Base-by-base conservation (phyloP, 2,888 invertebrate genomes). In the Cheilosia vernalis region DNA sequence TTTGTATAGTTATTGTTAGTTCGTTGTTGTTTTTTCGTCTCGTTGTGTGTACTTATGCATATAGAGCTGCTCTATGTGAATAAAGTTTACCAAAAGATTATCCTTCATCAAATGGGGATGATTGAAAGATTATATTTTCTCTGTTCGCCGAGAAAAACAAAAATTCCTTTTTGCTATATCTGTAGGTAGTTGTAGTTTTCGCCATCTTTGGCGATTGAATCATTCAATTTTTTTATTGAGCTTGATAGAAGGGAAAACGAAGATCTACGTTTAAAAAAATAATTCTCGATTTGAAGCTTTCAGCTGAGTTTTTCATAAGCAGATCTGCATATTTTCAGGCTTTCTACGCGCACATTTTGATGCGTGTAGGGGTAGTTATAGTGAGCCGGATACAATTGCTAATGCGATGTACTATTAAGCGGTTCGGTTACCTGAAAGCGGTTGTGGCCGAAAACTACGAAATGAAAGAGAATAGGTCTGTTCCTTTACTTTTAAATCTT, bases 101-200 rank as follows among this genome's bases (percentile, higher is more conserved):
- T 85, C 85, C 86, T 77, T 86, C 86, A 86, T 86, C 86, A 86
- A 82, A 82, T 78, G 70, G 63, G 86, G 82, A 86, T 86, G 81
- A 86, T 86, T 77, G 82, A 78, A 82, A 77, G 86, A 86, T 86
- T 86, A 82, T 86, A 78, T 86, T 86, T 85, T 69, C 72, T 72
- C 73, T 44, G 61, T 83, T 51, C 70, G 10, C 4, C 60, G 51
- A 56, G 30, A 30, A 30, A 56, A 53, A 73, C 61, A 56, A 53
- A 73, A 67, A 56, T 44, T 13, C 19, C 44, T 77, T 40, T 69
- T 69, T 10, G 0, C 10, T 40, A 17, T 17, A 30, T 40, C 21
- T 15, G 9, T 40, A n/a, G n/a, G 17, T 33, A 17, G 17, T 33
- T 27, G 10, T 21, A 4, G 15, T 33, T 37, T 58, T 40, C 21